Evolutionary conservation across 2,113 vertebrate genomes (phyloP).

Genomic region (Sisor rabdophorus): DNA sequence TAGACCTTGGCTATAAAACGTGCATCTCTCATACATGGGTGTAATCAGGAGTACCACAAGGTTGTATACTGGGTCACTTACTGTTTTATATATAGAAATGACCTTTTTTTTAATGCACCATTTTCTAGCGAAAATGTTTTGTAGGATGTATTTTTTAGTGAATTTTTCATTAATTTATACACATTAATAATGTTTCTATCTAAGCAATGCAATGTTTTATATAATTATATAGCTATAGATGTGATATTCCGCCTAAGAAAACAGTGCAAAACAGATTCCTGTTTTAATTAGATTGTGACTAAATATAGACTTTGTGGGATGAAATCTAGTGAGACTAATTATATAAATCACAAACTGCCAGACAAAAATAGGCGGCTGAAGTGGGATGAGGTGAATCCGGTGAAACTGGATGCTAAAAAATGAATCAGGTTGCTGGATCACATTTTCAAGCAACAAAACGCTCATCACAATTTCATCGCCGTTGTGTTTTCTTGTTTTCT

Average conservation of each 20-base stretch:
- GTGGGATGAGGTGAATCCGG: constrained; percentile 8
- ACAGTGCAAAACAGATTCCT: not conserved
- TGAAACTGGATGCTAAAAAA: constrained; percentile 4
- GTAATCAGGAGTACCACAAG: not conserved
- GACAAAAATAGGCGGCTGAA: constrained; percentile 27
- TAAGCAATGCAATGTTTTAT: not conserved
- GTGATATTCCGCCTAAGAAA: not conserved
- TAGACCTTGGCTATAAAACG: not conserved
- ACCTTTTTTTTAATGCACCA: not conserved
- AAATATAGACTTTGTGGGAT: constrained; percentile 31
- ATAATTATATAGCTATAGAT: not conserved
- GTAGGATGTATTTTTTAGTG: not conserved
- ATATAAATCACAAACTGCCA: constrained; percentile 24
- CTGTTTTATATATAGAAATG: not conserved
- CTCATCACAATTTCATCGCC: not conserved
- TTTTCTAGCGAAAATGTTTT: not conserved
- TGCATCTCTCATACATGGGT: not conserved
- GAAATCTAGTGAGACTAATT: constrained; percentile 30
- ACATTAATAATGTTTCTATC: not conserved
- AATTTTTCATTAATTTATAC: not conserved
- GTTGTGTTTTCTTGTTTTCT: constrained; percentile 6
- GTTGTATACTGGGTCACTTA: not conserved
- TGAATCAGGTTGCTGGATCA: constrained; percentile 2
- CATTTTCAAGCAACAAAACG: constrained; percentile 30
- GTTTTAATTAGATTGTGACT: constrained; percentile 17